A percentile compares a stretch with the other conserved stretches of the same genome.
phyloP scores from a whole-genome alignment of 2,888 invertebrate genomes.

The Euphydryas editha region DNA sequence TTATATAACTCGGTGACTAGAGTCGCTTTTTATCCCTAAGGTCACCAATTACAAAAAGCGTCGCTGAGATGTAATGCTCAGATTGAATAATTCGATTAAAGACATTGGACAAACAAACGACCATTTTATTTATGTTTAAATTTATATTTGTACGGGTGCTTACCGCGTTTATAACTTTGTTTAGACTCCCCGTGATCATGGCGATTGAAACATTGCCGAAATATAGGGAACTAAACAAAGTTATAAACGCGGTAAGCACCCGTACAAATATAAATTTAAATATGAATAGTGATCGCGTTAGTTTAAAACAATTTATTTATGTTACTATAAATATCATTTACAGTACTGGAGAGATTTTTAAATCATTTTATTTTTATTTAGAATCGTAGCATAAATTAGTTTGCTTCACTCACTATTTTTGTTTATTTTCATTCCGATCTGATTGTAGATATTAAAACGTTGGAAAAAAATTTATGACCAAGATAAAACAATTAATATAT shows the following conservation, averaged over 20 bases:
- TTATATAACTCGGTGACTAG: constrained; percentile 17
- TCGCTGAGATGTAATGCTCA: constrained; percentile 28
- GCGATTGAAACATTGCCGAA: too few species aligned
- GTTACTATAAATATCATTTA: constrained; percentile 24
- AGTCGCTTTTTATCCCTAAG: constrained; percentile 28
- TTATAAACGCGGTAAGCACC: too few species aligned
- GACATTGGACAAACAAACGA: constrained; percentile 31
- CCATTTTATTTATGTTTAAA: constrained; percentile 29
- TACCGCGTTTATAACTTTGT: too few species aligned
- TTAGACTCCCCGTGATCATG: too few species aligned
- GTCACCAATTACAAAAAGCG: constrained; percentile 35
- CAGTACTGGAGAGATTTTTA: constrained; percentile 16
- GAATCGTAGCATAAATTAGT: neutral
- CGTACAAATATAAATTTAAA: too few species aligned
- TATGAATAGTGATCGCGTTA: too few species aligned
- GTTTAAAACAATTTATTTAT: too few species aligned
- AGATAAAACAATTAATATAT: too few species aligned
- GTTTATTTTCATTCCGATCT: neutral
- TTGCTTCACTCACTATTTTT: neutral
- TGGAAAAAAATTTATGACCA: neutral
- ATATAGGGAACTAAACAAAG: too few species aligned
- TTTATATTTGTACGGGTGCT: too few species aligned
- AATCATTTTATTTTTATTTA: constrained; percentile 10
- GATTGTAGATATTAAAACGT: neutral
- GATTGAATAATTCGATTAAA: constrained; percentile 40